These are phyloP conservation scores for Xestia sexstrigata DNA, from an alignment of 2,888 invertebrate species.

Conservation along the genomic window DNA sequence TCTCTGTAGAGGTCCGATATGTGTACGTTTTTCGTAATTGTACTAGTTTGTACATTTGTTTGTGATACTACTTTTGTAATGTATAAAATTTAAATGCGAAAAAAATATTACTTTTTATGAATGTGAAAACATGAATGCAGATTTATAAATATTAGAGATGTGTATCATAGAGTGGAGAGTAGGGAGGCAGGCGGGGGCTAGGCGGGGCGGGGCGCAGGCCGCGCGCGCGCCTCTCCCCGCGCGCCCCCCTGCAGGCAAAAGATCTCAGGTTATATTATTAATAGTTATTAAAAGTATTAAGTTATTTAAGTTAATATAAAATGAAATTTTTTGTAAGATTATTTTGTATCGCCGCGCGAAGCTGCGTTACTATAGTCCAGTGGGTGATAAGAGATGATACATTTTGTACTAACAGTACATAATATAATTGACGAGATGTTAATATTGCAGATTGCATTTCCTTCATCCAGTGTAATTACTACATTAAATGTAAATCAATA, in stretches of 20 bases:
- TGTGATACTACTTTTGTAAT: conserved; percentile 91
- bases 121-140: conserved; percentile 85
- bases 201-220: conserved; percentile 64
- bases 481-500: conserved; percentile 88
- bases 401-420: conserved; percentile 81
- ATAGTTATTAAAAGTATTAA: conserved; percentile 90
- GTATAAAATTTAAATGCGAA: conserved; percentile 87
- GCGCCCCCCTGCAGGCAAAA: conserved; percentile 81
- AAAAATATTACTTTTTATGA: conserved; percentile 87
- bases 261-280: conserved; percentile 90
- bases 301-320: conserved; percentile 91
- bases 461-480: conserved; percentile 88
- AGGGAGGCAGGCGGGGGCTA: conserved; percentile 77
- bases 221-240: conserved; percentile 62
- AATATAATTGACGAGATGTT: conserved; percentile 75
- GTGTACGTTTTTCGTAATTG: conserved; percentile 89
- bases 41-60: conserved; percentile 91
- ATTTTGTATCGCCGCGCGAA: conserved; percentile 84
- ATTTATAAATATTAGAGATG: conserved; percentile 80
- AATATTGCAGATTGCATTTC: conserved; percentile 84
- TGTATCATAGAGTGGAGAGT: conserved; percentile 77
- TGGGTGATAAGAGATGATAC: conserved; percentile 75
- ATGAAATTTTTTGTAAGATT: conserved; percentile 89
- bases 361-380: conserved; percentile 81
- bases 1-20: conserved; percentile 79